These are phyloP conservation scores for Baronia brevicornis DNA, from an alignment of 2,888 invertebrate genomes.

Conservation along the genomic window DNA sequence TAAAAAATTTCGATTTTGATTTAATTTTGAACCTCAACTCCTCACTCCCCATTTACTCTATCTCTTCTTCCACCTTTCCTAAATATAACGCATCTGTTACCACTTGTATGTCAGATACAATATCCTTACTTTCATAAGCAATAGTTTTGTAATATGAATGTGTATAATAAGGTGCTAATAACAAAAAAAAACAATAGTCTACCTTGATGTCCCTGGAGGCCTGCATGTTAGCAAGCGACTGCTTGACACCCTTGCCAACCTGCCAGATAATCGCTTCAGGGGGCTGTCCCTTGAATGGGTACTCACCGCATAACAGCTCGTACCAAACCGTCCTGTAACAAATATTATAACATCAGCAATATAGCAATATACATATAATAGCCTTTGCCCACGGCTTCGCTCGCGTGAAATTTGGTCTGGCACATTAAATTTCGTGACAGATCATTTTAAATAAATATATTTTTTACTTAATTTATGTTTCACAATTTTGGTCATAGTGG, in stretches of 20 bases:
- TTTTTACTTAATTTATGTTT: no score
- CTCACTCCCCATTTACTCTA: no score
- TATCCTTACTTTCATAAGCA: neutral
- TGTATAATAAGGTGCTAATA: conserved; percentile 23
- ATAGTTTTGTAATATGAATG: conserved; percentile 13
- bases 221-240: conserved; percentile 94
- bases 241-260: conserved; percentile 97
- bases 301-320: conserved; percentile 96
- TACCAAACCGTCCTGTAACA: conserved; percentile 95
- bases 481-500: no score
- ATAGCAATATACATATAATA: neutral
- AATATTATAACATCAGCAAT: neutral
- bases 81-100: no score
- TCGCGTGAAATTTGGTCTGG: no score
- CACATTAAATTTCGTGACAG: no score
- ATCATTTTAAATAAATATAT: no score
- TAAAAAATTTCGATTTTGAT: no score
- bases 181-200: no score
- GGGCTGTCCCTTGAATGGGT: conserved; percentile 95
- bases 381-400: neutral
- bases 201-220: conserved; percentile 98
- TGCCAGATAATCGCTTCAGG: conserved; percentile 98
- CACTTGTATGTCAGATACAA: no score
- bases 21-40: no score
- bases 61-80: no score